Evolutionary conservation across 2,113 vertebrate species (phyloP).

Genomic region (Hydropotes inermis): DNA sequence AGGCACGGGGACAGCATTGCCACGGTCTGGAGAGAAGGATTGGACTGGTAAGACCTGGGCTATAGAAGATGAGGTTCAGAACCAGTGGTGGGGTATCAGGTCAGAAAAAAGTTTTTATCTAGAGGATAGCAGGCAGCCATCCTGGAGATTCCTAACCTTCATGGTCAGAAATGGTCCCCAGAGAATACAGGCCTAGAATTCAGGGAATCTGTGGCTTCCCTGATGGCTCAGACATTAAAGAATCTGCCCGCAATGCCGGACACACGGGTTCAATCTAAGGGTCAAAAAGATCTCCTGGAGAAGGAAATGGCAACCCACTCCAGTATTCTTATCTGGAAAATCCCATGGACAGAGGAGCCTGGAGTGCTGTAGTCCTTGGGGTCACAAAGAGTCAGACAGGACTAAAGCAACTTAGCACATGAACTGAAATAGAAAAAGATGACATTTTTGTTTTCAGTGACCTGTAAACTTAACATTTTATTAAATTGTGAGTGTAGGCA

Average conservation of each 20-base stretch:
- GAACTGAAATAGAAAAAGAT: neutral
- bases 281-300: neutral
- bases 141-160: neutral
- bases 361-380: neutral
- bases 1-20: neutral
- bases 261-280: rapidly evolving
- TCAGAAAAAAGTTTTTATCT: neutral
- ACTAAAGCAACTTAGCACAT: neutral
- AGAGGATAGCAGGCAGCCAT: neutral
- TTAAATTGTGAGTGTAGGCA: neutral
- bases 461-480: neutral
- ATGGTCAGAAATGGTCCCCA: neutral
- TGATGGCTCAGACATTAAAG: neutral
- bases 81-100: neutral
- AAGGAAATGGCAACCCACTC: neutral
- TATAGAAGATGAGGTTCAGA: neutral
- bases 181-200: neutral
- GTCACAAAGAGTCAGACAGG: neutral
- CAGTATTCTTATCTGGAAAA: neutral
- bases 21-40: neutral
- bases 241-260: neutral
- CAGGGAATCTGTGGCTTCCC: neutral
- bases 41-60: neutral
- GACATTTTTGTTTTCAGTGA: neutral
- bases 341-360: neutral